A percentile compares a stretch with the other conserved stretches of the same genome.
Conservation (phyloP, 37 sponge, comb jelly and placozoan species). For the Aplysina aerophoba region DNA sequence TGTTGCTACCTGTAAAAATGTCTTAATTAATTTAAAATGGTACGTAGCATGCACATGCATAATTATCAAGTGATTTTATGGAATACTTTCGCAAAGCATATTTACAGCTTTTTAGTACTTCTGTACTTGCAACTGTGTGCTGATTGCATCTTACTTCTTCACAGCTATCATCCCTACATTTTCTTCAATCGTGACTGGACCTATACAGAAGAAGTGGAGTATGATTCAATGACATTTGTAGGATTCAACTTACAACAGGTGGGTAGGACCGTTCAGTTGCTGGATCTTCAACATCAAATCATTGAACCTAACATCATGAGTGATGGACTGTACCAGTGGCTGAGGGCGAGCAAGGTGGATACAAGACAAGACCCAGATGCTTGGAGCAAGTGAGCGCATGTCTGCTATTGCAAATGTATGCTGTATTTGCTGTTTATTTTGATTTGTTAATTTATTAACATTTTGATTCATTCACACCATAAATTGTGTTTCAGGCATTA, state of each 20-base stretch:
- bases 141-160: slow-evolving; percentile 3
- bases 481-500: too few species aligned
- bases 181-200: slow-evolving; percentile 88
- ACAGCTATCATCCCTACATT: slow-evolving; percentile 91
- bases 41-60: too few species aligned
- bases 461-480: too few species aligned
- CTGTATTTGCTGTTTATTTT: too few species aligned
- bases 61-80: too few species aligned
- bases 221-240: slow-evolving; percentile 79
- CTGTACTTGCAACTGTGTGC: too few species aligned
- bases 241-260: slow-evolving; percentile 59
- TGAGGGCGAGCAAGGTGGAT: slow-evolving; percentile 26
- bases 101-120: too few species aligned
- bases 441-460: too few species aligned
- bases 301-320: slow-evolving; percentile 51
- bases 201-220: not conserved
- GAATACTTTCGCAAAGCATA: too few species aligned
- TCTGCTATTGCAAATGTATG: too few species aligned
- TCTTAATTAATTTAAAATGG: too few species aligned
- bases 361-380: not conserved
- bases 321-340: slow-evolving; percentile 11
- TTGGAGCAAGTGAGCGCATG: slow-evolving; percentile 18
- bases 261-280: slow-evolving; percentile 20
- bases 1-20: too few species aligned
- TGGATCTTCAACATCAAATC: slow-evolving; percentile 10